Evolutionary conservation across 2,113 vertebrate species (phyloP).

Genomic region (Anoura caudifer): DNA sequence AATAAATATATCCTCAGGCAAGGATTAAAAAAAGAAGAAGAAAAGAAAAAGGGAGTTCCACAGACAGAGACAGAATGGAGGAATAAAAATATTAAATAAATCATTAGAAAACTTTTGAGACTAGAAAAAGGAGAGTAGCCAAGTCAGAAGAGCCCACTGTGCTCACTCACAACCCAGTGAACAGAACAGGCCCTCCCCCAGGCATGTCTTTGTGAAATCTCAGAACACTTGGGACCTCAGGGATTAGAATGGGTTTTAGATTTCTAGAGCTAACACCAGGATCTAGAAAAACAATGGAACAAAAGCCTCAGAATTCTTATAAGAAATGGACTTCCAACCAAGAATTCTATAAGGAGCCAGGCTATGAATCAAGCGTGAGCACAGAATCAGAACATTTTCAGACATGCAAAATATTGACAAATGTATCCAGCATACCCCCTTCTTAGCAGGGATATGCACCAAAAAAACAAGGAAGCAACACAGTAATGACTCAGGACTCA

Average conservation of each 20-base stretch:
- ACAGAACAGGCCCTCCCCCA: not conserved
- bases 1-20: too few species aligned
- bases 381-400: not conserved
- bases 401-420: not conserved
- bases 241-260: not conserved
- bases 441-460: not conserved
- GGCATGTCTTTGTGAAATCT: not conserved
- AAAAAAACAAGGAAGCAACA: not conserved
- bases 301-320: not conserved
- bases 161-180: not conserved
- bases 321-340: not conserved
- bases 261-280: not conserved
- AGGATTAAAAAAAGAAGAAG: too few species aligned
- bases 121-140: not conserved
- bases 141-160: not conserved
- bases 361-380: not conserved
- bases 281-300: not conserved
- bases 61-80: not conserved
- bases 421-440: not conserved
- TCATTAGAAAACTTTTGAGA: not conserved
- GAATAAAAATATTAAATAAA: not conserved
- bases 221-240: not conserved
- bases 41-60: not conserved
- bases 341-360: not conserved
- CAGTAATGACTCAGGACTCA: not conserved